Evolutionary conservation across 1,140 invertebrate genomes (phyloP), one percentile per base, ranked within the genome.

Genomic region (Cyrtorhinus lividipennis): DNA sequence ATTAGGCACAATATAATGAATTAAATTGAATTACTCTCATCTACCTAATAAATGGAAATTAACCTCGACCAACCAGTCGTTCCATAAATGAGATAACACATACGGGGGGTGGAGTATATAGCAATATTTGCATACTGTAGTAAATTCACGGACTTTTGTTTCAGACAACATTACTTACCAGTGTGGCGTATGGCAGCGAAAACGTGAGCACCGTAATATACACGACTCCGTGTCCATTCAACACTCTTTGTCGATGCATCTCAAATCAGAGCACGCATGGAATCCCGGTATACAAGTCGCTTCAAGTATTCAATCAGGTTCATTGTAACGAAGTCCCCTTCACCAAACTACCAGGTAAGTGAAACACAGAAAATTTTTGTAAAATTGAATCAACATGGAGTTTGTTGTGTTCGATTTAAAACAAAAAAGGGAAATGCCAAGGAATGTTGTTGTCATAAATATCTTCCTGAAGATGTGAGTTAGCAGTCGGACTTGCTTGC

Each of bases 171-270:
- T 20, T 53, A 20, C 5, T 20, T 53, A 53, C 5, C 20, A 13
- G 20, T 53, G 10, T 20, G 10, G 48, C 20, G 8, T 13, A 3
- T 5, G 48, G 18, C 10, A 20, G 20, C 18, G 48, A 53, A 10
- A 53, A 53, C 20, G 48, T 20, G 12, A 53, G 10, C 20, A 22
- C 48, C 8, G 10, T 15, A 20, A 20, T 22, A 20, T 53, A 10
- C 48, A 53, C 5, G 10, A 53, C 38, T 5, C 62, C 62, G 20
- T 63, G 62, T 46, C 30, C 62, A 12, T 63, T 63, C 62, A 63
- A 63, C 56, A 56, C 53, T 10, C 24, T 63, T 15, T 63, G 62
- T 30, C 25, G 26, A 20, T 63, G 62, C 62, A 38, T 22, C 5
- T 59, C 38, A 3, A 27, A 27, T n/a, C 56, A 24, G 25, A 60